phyloP scores from a whole-genome alignment of 2,113 vertebrate genomes.

The Mellivora capensis region DNA sequence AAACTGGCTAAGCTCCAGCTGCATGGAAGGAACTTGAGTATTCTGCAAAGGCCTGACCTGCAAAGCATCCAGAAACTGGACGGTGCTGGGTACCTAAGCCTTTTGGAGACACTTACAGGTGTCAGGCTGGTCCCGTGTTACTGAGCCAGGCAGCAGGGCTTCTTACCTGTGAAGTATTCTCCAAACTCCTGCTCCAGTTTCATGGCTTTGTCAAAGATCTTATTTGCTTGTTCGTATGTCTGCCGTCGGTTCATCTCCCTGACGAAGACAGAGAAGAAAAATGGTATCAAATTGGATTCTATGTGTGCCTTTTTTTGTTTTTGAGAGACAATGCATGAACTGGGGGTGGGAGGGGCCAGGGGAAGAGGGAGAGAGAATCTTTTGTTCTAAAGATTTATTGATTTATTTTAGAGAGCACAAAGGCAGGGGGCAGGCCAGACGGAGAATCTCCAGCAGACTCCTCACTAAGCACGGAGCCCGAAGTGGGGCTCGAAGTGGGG shows the following conservation, averaged over 20 bases:
- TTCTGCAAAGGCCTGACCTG: not conserved
- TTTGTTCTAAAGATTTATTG: not conserved
- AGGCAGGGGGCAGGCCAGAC: not conserved
- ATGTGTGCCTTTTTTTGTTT: not conserved
- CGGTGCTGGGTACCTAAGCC: not conserved
- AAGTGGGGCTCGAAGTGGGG: not conserved
- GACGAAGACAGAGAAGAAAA: constrained; percentile 42
- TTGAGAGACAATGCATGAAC: not conserved
- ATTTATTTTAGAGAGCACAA: not conserved
- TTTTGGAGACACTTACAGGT: not conserved
- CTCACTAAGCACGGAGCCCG: fast-evolving
- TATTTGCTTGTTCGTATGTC: constrained; percentile 98
- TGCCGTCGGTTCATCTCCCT: constrained; percentile 99
- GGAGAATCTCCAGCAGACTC: not conserved
- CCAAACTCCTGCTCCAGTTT: constrained; percentile 99
- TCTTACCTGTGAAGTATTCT: constrained; percentile 98
- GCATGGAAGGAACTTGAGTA: not conserved
- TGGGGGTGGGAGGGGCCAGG: not conserved
- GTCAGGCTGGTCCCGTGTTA: not conserved
- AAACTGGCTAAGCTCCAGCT: not conserved
- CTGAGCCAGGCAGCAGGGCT: not conserved
- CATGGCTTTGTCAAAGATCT: constrained; percentile 98
- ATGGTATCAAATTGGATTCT: not conserved
- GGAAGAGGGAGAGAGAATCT: not conserved
- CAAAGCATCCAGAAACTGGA: not conserved